phyloP scores from a whole-genome alignment of 1,140 invertebrate species.

The Artemia franciscana region DNA sequence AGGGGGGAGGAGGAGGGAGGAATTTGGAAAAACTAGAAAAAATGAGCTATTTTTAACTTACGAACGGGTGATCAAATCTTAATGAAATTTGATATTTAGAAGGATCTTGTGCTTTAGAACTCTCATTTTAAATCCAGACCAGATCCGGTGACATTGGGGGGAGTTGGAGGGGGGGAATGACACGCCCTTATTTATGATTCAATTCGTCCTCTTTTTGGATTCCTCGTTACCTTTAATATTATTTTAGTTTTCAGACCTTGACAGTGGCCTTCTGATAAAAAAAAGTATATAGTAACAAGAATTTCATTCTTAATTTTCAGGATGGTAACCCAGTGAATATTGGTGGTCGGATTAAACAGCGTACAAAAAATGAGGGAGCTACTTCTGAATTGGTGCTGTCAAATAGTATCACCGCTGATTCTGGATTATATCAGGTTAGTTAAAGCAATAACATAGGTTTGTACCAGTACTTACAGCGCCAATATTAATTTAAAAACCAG shows the following conservation, averaged over 20 bases:
- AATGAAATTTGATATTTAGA: too few species aligned
- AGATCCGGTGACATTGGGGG: too few species aligned
- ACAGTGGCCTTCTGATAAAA: background rate
- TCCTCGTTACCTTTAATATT: background rate
- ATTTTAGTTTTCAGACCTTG: background rate
- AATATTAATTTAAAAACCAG: too few species aligned
- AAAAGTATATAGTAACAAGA: background rate
- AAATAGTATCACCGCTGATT: conserved; percentile 35
- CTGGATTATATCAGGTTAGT: conserved; percentile 54
- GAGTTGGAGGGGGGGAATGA: too few species aligned
- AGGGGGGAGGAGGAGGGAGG: too few species aligned
- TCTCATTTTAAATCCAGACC: too few species aligned
- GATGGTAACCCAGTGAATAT: conserved; percentile 15
- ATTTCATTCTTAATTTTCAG: background rate
- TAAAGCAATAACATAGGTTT: too few species aligned
- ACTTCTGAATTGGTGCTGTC: conserved; percentile 31
- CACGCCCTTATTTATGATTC: background rate
- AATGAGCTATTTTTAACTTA: too few species aligned
- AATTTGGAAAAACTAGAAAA: too few species aligned
- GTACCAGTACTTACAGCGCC: too few species aligned
- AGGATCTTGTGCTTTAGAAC: too few species aligned
- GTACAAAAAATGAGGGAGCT: conserved; percentile 20
- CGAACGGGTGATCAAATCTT: too few species aligned
- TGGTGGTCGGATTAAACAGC: conserved; percentile 27
- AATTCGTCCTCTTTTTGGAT: background rate